Conservation (phyloP, 2,113 vertebrate species). For the Vombatus ursinus region DNA sequence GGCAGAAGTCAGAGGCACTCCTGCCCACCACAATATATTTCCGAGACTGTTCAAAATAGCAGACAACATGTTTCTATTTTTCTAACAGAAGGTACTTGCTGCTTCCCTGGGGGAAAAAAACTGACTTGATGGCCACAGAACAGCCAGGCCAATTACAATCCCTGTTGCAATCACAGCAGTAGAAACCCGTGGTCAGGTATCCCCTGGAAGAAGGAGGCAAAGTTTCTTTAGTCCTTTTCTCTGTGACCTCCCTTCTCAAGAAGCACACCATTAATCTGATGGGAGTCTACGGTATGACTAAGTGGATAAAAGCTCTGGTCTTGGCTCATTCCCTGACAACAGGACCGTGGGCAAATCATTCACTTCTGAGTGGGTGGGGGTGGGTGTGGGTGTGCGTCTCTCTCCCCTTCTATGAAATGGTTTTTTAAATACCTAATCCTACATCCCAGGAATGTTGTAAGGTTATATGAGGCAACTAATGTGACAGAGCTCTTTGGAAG, state of each 20-base stretch:
- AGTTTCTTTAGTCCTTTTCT: constrained; percentile 26
- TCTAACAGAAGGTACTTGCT: constrained; percentile 77
- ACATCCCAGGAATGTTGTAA: constrained; percentile 24
- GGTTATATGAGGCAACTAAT: constrained; percentile 18
- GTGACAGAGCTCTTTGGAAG: neutral
- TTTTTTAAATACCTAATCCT: constrained; percentile 29
- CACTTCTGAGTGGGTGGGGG: constrained; percentile 13
- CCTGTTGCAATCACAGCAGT: constrained; percentile 12
- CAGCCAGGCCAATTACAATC: constrained; percentile 56
- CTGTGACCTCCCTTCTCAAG: constrained; percentile 27
- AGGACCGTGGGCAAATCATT: constrained; percentile 36
- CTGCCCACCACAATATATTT: constrained; percentile 74
- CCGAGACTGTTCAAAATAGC: constrained; percentile 77
- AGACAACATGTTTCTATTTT: constrained; percentile 79
- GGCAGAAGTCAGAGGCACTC: constrained; percentile 80
- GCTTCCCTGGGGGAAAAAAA: constrained; percentile 70
- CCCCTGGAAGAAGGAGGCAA: constrained; percentile 56
- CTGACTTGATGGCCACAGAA: constrained; percentile 46
- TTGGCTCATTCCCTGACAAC: constrained; percentile 1
- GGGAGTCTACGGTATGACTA: neutral
- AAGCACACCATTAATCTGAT: neutral
- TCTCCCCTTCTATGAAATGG: constrained; percentile 41
- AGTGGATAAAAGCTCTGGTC: constrained; percentile 11
- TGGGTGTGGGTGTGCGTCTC: neutral
- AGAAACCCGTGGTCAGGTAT: constrained; percentile 63